Evolutionary conservation across 2,888 invertebrate genomes (phyloP), one percentile per base, ranked within the genome.

Genomic region (Dryobota labecula): DNA sequence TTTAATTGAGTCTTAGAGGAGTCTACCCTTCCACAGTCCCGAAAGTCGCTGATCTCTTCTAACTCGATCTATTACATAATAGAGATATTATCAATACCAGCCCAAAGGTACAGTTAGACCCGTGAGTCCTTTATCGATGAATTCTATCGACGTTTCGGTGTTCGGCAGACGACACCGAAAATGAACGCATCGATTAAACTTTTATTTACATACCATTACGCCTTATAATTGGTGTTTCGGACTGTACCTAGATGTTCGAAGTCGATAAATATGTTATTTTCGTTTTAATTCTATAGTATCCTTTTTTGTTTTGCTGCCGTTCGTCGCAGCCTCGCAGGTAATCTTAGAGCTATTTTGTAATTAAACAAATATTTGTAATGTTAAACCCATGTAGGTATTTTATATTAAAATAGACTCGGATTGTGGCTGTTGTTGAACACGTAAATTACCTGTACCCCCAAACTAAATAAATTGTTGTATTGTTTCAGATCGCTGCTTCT

Each of bases 401-500:
- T 38, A 30, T 45, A 30, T 30, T 3, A 41, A 47, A 24, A 15
- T 13, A 8, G 27, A 38, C 15, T 30, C 8, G 0, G 1, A 8
- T 20, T 56, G n/a, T 36, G 2, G 20, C 6, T 58, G 18, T 45
- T 6, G 7, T 45, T 36, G 20, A 45, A 38, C 18, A 24, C 18
- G 18, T 18, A 36, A 57, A 58, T 18, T 58, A 24, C 6, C 38
- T 38, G 15, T 27, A n/a, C 38, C 5, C 8, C n/a, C 6, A 27
- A 51, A 27, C 27, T 72, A n/a, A 62, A 27, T 61, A 15, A 2
- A 13, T 47, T 65, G 7, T 80, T 61, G 72, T 70, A 30, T 90
- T 86, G 85, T 92, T 92, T 72, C 95, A 96, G 96, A 93, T 95
- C 94, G 92, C 94, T 95, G 95, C 92, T 95, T 18, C 51, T 95